These are phyloP conservation scores for Bactericera cockerelli DNA, from an alignment of 1,140 invertebrate species.

Conservation along the genomic window DNA sequence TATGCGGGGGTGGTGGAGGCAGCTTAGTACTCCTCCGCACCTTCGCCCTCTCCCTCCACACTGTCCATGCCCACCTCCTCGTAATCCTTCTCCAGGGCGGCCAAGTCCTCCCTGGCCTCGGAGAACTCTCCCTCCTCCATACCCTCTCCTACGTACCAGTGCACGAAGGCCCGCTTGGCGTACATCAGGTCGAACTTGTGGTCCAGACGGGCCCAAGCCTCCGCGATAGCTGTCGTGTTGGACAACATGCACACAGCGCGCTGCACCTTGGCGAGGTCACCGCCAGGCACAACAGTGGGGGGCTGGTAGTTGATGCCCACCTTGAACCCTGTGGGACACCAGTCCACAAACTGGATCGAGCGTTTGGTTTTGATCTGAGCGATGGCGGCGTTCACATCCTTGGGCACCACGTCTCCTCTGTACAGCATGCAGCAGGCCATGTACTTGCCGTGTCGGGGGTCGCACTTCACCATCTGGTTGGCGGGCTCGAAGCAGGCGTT, in stretches of 20 bases:
- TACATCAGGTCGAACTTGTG: constrained; percentile 71
- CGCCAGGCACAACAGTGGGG: constrained; percentile 64
- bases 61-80: constrained; percentile 41
- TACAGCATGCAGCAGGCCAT: constrained; percentile 82
- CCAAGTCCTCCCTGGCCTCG: constrained; percentile 58
- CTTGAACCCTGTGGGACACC: constrained; percentile 79
- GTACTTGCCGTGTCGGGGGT: constrained; percentile 58
- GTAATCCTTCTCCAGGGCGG: constrained; percentile 51
- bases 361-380: constrained; percentile 59
- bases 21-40: constrained; percentile 40
- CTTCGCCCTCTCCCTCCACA: constrained; percentile 51
- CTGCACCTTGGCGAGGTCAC: constrained; percentile 68
- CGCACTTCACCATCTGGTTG: constrained; percentile 69
- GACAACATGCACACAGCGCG: constrained; percentile 68
- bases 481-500: constrained; percentile 34
- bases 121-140: constrained; percentile 67
- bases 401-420: constrained; percentile 57
- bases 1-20: too few species aligned
- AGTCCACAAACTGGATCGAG: constrained; percentile 47
- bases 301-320: constrained; percentile 60
- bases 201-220: constrained; percentile 62
- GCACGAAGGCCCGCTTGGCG: constrained; percentile 59
- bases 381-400: constrained; percentile 68
- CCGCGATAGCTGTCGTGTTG: constrained; percentile 65
- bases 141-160: constrained; percentile 57